Base-by-base conservation (phyloP, 2,888 invertebrate species). In the Aplocera efformata region DNA sequence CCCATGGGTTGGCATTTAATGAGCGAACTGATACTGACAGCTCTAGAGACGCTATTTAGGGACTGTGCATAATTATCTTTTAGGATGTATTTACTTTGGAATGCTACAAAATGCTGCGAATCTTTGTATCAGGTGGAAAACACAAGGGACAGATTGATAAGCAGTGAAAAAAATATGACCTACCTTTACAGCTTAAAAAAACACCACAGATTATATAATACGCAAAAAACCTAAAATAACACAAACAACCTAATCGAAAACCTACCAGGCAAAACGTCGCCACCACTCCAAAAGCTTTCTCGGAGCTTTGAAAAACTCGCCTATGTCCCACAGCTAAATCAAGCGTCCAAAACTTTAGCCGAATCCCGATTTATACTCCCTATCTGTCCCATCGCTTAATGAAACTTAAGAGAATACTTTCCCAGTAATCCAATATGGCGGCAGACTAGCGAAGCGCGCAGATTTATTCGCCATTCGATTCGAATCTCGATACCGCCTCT, bases 331-430 rank as follows among this genome's bases (percentile, higher is more conserved):
- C 57, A 63, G 53, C 54, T 62, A 54, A 56, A 58, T 56, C 50
- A 51, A 44, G 44, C 58, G 63, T 56, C 60, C 59, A 56, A 69
- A 77, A 51, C 57, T 60, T 62, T 48, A 51, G 48, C 54, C 52
- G 53, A 58, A 68, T 55, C 60, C 61, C 57, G 67, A 69, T 68
- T 72, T 69, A 69, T 67, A 60, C 62, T 63, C 63, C 60, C 53
- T 79, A 80, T 82, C 83, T 70, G 65, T 59, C 55, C 66, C 63
- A 81, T 83, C 84, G 76, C 73, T 84, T 85, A 86, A 86, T 85
- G 85, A 85, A 85, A 83, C 81, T 86, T 78, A 82, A 82, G 83
- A 80, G 81, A 79, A 79, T 78, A 79, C 79, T 78, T 74, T 73
- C 68, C 63, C 63, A 60, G 73, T 70, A 73, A 81, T 81, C 85